Evolutionary conservation across 2,888 invertebrate species (phyloP).

Genomic region (Tipula confusa): DNA sequence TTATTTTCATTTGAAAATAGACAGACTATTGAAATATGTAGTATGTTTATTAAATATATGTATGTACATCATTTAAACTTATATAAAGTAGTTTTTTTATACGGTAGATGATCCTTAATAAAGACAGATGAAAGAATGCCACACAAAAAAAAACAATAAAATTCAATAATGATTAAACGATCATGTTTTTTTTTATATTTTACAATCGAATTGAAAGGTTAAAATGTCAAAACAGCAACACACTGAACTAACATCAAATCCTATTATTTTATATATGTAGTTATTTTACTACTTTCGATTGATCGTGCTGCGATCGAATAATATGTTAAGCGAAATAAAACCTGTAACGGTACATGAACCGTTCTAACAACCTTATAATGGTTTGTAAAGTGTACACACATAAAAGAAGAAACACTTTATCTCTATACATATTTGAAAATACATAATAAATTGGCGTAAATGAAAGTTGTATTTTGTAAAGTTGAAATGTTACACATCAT

Average conservation of each 20-base stretch:
- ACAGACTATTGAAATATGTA: not conserved
- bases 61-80: too few species aligned
- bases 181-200: not conserved
- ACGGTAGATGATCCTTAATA: not conserved
- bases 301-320: not conserved
- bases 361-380: not conserved
- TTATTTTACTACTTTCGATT: not conserved
- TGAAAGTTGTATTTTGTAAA: slow-evolving; percentile 5
- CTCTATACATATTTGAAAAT: not conserved
- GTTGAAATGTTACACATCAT: not conserved
- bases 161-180: not conserved
- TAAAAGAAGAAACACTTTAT: not conserved
- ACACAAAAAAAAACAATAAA: not conserved
- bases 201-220: not conserved
- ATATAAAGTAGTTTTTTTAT: not conserved
- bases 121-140: not conserved
- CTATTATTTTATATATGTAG: too few species aligned
- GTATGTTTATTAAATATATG: not conserved
- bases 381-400: not conserved
- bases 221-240: not conserved
- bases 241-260: not conserved
- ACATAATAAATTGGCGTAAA: not conserved
- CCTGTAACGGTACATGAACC: not conserved
- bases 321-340: not conserved
- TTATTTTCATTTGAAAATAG: not conserved